Evolutionary conservation across 2,113 vertebrate species (phyloP), one percentile per base, ranked within the genome.

Genomic region (Oxygymnocypris stewartii): DNA sequence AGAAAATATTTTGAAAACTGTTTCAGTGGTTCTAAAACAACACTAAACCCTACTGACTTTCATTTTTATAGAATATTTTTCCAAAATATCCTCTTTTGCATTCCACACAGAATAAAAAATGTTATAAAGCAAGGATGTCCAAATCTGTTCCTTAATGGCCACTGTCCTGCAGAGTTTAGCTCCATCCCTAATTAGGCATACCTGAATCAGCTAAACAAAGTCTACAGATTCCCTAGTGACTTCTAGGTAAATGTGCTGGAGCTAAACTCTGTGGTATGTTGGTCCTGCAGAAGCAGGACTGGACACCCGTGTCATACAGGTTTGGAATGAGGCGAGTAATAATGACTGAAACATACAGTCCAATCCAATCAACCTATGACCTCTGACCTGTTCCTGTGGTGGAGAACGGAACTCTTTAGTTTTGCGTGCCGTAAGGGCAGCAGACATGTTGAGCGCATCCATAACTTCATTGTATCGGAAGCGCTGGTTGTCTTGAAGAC

Each of bases 391-490:
- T 84, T 99, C 97, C 90, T 98, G 96, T 11, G 96, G 97, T 14
- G 97, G 97, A 11, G 97, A 97, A 8, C 97, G 95, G 91, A 99
- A 99, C 93, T 98, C 97, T 89, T 95, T 97, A 28, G 97, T 98
- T 89, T 97, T 99, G 89, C 96, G 96, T 86, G 98, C 98, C 0
- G 98, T 99, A 67, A 99, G 92, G 12, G 97, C 97, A 0, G 97
- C 98, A 42, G 98, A 99, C 98, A 99, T 99, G 93, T 99, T 97
- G 85, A 99, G 93, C 3, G 98, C 98, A 92, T 96, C 95, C 97
- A 99, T 99, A 79, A 99, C 96, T 88, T 99, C 96, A 51, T 96
- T 95, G 92, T 99, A 99, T 35, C 97, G 96, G 89, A 95, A 97
- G 82, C 95, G 97, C 90, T 99, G 98, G 93, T 99, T 97, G 23